A percentile compares a stretch with the other conserved stretches of the same genome.
Evolutionary conservation across 2,113 vertebrate genomes (phyloP).

Genomic region (Neopipo cinnamomea): DNA sequence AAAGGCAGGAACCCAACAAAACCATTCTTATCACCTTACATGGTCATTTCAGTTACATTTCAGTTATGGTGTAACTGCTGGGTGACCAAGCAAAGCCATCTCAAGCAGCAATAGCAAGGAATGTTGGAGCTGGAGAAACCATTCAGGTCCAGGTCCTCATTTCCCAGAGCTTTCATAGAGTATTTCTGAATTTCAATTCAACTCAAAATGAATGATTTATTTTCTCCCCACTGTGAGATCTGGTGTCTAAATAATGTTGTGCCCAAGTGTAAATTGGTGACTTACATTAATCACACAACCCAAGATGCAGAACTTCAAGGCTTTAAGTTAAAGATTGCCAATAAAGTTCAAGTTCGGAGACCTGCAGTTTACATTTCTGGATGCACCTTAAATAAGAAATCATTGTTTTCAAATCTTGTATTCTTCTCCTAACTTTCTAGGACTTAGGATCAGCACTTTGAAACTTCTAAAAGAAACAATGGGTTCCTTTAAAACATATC

Average conservation of each 20-base stretch:
- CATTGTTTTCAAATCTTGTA: not conserved
- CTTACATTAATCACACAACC: not conserved
- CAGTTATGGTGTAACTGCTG: not conserved
- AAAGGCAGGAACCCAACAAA: not conserved
- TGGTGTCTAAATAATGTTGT: not conserved
- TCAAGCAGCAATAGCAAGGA: not conserved
- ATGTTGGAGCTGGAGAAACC: not conserved
- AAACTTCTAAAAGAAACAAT: not conserved
- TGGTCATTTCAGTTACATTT: not conserved
- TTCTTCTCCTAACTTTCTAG: not conserved
- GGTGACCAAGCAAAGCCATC: not conserved
- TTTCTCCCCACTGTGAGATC: not conserved
- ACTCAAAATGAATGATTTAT: not conserved
- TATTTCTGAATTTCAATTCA: not conserved
- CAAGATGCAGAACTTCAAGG: not conserved
- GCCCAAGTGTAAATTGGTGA: not conserved
- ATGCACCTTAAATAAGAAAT: not conserved
- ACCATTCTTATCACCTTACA: not conserved
- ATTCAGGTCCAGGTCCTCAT: rapidly evolving
- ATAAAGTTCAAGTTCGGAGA: not conserved
- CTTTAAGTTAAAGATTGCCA: not conserved
- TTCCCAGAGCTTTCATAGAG: not conserved
- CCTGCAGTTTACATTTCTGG: not conserved
- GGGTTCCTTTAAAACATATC: not conserved
- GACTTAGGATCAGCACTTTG: not conserved